These are phyloP conservation scores for Notodonta ziczac DNA, from an alignment of 2,888 invertebrate genomes.

Conservation along the genomic window DNA sequence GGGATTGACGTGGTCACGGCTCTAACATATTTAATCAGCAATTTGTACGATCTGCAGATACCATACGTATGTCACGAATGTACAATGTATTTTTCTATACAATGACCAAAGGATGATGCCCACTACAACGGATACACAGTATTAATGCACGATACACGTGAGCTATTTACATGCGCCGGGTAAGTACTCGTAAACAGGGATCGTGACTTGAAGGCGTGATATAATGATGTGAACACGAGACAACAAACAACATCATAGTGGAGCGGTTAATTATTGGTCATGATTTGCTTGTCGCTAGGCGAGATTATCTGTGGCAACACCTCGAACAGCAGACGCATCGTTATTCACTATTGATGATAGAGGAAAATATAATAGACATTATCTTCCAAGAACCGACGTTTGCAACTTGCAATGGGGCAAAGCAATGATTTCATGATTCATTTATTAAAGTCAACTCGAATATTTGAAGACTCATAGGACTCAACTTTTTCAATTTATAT, in stretches of 20 bases:
- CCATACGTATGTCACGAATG: neutral
- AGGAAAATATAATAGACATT: neutral
- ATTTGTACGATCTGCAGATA: neutral
- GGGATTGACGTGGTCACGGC: neutral
- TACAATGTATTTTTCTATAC: constrained; percentile 21
- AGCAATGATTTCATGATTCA: no score
- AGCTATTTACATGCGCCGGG: constrained; percentile 42
- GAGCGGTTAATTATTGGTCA: constrained; percentile 21
- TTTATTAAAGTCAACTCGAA: no score
- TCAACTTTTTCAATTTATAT: no score
- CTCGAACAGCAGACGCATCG: neutral
- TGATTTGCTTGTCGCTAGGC: constrained; percentile 17
- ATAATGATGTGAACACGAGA: constrained; percentile 29
- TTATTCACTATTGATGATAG: neutral
- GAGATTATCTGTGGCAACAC: constrained; percentile 7
- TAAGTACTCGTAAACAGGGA: constrained; percentile 41
- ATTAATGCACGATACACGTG: constrained; percentile 38
- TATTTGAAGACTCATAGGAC: no score
- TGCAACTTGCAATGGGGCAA: no score
- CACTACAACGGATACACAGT: constrained; percentile 24
- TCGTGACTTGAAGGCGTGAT: constrained; percentile 51
- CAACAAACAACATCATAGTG: constrained; percentile 29
- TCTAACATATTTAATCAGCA: neutral
- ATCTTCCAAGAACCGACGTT: no score
- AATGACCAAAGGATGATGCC: constrained; percentile 19